Evolutionary conservation across 1,140 invertebrate genomes (phyloP).

Genomic region (Ptiloglossa arizonensis): DNA sequence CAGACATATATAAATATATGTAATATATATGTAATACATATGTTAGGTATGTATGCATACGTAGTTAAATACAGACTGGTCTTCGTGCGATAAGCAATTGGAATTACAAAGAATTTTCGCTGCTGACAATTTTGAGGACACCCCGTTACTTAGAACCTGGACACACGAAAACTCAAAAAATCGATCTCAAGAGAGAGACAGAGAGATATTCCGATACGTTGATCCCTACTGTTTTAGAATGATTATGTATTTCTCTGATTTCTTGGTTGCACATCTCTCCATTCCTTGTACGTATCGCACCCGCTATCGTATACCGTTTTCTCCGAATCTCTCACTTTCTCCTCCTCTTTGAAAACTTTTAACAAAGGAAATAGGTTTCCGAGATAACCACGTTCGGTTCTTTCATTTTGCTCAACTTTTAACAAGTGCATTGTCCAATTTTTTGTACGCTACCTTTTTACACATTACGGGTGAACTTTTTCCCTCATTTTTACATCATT

Average conservation of each 20-base stretch:
- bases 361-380: no score
- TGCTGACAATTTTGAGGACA: slow-evolving; percentile 69
- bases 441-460: no score
- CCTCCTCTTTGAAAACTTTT: no score
- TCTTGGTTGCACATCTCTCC: slow-evolving; percentile 71
- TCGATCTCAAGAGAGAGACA: slow-evolving; percentile 13
- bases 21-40: slow-evolving; percentile 42
- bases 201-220: slow-evolving; percentile 15
- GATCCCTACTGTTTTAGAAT: slow-evolving; percentile 51
- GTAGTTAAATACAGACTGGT: slow-evolving; percentile 64
- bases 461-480: no score
- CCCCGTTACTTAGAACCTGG: slow-evolving; percentile 71
- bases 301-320: no score
- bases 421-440: no score
- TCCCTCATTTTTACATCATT: no score
- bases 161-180: slow-evolving; percentile 21
- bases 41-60: slow-evolving; percentile 50
- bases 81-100: slow-evolving; percentile 63
- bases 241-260: slow-evolving; percentile 79
- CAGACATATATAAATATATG: slow-evolving; percentile 11
- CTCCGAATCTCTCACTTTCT: no score
- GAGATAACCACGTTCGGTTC: no score
- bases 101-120: slow-evolving; percentile 54
- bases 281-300: slow-evolving; percentile 44
- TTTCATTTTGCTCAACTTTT: no score